Evolutionary conservation across 2,797 vertebrate species (phyloP), one percentile per base, ranked within the genome.

Genomic region (Acanthopagrus latus): DNA sequence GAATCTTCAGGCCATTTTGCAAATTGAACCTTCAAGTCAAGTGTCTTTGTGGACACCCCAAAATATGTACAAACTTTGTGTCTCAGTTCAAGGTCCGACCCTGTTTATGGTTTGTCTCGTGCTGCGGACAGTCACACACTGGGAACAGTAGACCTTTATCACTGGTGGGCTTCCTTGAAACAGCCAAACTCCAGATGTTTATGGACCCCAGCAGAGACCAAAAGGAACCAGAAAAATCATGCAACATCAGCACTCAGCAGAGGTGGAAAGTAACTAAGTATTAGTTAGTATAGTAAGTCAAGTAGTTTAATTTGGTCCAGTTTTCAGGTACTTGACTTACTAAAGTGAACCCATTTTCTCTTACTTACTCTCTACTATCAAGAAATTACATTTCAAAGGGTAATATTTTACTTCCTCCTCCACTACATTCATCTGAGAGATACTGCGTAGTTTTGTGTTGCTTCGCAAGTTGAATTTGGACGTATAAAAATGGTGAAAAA

Each of bases 101-200:
- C 20, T 62, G 58, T 76, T 71, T 47, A 79, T 74, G 43, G 74
- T 64, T 47, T 69, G 43, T 60, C 56, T 76, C 44, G 52, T 65
- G 47, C 71, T 59, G 54, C 71, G 38, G 51, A 55, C 44, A 17
- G 58, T 65, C 66, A 51, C 70, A 25, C 14, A 56, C 25, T 47
- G 71, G 67, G 1, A 76, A 50, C 59, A 65, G 25, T 50, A 47
- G 46, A 41, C 55, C 67, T 78, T 86, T 64, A 71, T 60, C 52
- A 68, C 46, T 48, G 17, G 21, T 50, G 23, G 33, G 59, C 64
- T 78, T 64, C 68, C 69, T n/a, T 46, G 41, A 29, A 82, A 69
- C n/a, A 69, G 50, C 68, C 56, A 80, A 86, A 82, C 73, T 80
- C 76, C 58, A 85, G 38, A 50, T 81, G 48, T 54, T 51, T 20